Percentiles rank a stretch among this genome's conserved stretches.
phyloP scores from a whole-genome alignment of 2,888 invertebrate species.

The Siphonodentalium dalli region DNA sequence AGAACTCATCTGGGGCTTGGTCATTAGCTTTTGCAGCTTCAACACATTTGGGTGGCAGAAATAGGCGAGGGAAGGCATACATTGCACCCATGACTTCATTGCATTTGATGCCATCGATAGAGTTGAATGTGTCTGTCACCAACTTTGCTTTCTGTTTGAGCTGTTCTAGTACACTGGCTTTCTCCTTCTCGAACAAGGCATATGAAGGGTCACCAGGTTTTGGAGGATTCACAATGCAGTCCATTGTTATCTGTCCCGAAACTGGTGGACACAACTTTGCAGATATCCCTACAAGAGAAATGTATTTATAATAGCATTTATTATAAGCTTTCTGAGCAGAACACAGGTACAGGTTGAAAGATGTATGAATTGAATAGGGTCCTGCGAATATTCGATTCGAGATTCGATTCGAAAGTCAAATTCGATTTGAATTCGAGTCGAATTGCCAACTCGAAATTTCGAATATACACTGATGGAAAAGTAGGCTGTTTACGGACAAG shows the following conservation, averaged over 20 bases:
- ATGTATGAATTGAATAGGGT: no score
- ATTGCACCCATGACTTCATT: slow-evolving; percentile 91
- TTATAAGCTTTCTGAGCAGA: no score
- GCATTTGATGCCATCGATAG: slow-evolving; percentile 86
- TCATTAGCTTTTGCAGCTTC: slow-evolving; percentile 76
- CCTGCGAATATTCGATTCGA: no score
- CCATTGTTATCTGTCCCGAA: slow-evolving; percentile 85
- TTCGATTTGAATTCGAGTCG: no score
- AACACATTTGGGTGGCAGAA: slow-evolving; percentile 83
- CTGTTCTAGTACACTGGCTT: slow-evolving; percentile 75
- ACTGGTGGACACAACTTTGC: slow-evolving; percentile 94
- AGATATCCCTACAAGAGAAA: slow-evolving; percentile 88
- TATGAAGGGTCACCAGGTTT: slow-evolving; percentile 82
- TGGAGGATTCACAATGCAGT: slow-evolving; percentile 90
- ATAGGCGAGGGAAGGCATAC: slow-evolving; percentile 94
- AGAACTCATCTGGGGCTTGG: slow-evolving; percentile 85
- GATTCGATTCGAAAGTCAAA: no score
- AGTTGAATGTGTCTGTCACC: slow-evolving; percentile 87
- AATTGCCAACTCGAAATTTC: no score
- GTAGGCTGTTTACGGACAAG: no score
- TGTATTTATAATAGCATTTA: no score
- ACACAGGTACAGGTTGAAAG: no score
- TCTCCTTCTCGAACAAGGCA: slow-evolving; percentile 70
- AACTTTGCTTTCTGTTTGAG: slow-evolving; percentile 81
- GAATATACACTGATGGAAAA: no score